Evolutionary conservation across 1,140 invertebrate genomes (phyloP), one percentile per base, ranked within the genome.

Genomic region (Thaumetopoea pityocampa): DNA sequence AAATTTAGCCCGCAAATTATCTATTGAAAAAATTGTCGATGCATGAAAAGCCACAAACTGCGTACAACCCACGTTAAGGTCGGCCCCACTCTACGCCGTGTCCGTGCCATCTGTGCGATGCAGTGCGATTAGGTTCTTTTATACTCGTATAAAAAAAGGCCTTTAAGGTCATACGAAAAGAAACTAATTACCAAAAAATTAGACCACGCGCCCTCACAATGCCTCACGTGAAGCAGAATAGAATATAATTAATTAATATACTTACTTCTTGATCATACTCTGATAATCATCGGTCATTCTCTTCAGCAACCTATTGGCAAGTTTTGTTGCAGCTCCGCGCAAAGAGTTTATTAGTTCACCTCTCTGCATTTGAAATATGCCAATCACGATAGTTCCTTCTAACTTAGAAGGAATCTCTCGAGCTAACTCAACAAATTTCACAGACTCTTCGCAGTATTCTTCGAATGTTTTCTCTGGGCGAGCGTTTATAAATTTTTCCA

Each of bases 331-430:
- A 20, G 90, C 79, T 11, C 87, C 82, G 1, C 91, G 88, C 27
- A 98, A 82, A 2, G 90, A 86, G 6, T 87, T 85, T 12, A 98
- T 93, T n/a, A 98, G 83, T 38, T 94, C 91, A 23, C 89, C 89
- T 41, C 95, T 89, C 67, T 95, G 90, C 51, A 98, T 90, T 59
- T 95, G 92, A 74, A 95, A 98, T 71, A 97, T 91, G 11, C 94
- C 94, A 41, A 94, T 90, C 9, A 90, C 88, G 15, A 93, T 87
- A 0, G 91, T 90, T 20, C 89, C 88, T 62, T 91, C 88, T 9
- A 92, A 86, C 32, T 89, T 87, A 1, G 87, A 81, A 4, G 89
- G 89, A 40, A 94, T 90, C 40, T 89, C 86, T 40, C 87, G 84
- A 5, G 88, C 86, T 12, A 94, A 76, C 17, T 87, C 69, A 37